A percentile compares a stretch with the other conserved stretches of the same genome.
phyloP scores from a whole-genome alignment of 2,888 invertebrate species.

The Norana najaformis region DNA sequence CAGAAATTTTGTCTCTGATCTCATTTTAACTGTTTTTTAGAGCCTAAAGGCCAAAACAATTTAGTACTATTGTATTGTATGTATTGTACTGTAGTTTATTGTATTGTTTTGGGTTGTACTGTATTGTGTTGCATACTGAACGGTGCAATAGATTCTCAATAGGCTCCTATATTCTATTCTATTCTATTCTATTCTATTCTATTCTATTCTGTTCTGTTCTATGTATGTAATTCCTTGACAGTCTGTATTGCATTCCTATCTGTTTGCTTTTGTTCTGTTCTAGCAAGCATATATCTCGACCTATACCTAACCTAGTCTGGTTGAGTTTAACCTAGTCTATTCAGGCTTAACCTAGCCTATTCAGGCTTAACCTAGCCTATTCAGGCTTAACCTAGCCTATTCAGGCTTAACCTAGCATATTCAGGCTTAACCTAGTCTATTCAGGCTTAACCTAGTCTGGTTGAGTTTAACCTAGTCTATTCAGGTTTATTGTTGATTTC shows the following conservation, averaged over 20 bases:
- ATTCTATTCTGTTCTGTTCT: neutral
- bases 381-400: neutral
- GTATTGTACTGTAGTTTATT: neutral
- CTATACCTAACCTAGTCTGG: too few species aligned
- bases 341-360: too few species aligned
- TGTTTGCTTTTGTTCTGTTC: neutral
- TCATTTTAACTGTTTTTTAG: too few species aligned
- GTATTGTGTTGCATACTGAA: too few species aligned
- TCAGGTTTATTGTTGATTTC: neutral
- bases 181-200: too few species aligned
- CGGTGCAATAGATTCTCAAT: too few species aligned
- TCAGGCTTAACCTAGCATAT: too few species aligned
- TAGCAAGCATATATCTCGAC: neutral
- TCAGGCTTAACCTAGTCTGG: too few species aligned
- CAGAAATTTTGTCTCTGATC: too few species aligned
- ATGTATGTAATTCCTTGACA: neutral
- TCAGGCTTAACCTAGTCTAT: neutral
- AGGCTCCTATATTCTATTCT: too few species aligned
- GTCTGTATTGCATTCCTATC: neutral
- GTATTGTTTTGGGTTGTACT: too few species aligned
- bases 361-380: neutral
- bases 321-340: neutral
- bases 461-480: neutral
- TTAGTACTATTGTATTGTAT: neutral
- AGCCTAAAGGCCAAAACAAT: too few species aligned